A percentile compares a stretch with the other conserved stretches of the same genome.
phyloP scores from a whole-genome alignment of 2,888 invertebrate genomes.

The Athripsodes cinereus region DNA sequence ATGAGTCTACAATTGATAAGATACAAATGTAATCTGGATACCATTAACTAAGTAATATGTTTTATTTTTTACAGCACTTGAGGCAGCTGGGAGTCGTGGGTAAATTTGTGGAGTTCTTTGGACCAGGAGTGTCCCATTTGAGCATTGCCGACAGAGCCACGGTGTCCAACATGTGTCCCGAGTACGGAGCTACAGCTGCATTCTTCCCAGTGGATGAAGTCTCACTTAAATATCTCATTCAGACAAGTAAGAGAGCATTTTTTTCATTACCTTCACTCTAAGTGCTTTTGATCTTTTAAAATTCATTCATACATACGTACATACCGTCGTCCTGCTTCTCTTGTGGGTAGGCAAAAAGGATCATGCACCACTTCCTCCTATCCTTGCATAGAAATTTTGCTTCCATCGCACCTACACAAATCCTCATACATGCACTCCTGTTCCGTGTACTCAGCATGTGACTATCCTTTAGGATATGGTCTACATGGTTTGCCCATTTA shows the following conservation, averaged over 20 bases:
- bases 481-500: too few species aligned
- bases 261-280: too few species aligned
- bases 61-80: conserved; percentile 61
- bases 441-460: too few species aligned
- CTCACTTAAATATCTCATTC: conserved; percentile 76
- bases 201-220: conserved; percentile 87
- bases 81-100: conserved; percentile 94
- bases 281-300: too few species aligned
- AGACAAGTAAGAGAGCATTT: conserved; percentile 58
- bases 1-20: too few species aligned
- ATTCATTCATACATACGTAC: not conserved
- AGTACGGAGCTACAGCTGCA: conserved; percentile 93
- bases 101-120: conserved; percentile 98
- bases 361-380: too few species aligned
- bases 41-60: too few species aligned
- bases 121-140: conserved; percentile 82
- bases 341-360: too few species aligned
- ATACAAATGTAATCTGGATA: too few species aligned
- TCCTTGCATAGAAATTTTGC: too few species aligned
- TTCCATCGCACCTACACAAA: not conserved
- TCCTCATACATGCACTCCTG: not conserved
- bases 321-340: too few species aligned
- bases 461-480: too few species aligned
- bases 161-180: conserved; percentile 97
- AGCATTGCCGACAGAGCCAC: conserved; percentile 97